These are phyloP conservation scores for Eonycteris spelaea DNA, from an alignment of 2,113 vertebrate genomes.

Conservation along the genomic window DNA sequence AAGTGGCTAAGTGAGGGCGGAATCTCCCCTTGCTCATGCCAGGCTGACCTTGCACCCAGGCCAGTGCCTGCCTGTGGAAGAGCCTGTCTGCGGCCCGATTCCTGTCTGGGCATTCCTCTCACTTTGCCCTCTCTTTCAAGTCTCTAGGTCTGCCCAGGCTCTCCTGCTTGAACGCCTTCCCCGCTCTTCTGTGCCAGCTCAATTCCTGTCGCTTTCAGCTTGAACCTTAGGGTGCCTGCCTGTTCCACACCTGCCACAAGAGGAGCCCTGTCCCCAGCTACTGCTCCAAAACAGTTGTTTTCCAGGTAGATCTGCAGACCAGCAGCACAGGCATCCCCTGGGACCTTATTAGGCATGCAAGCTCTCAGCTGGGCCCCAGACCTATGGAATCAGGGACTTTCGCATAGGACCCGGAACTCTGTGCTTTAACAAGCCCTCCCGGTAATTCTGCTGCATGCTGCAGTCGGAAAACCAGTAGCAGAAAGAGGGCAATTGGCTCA, in stretches of 20 bases:
- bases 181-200: not conserved
- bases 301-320: not conserved
- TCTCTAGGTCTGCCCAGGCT: not conserved
- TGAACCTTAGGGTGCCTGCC: not conserved
- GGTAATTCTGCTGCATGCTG: not conserved
- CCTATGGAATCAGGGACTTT: not conserved
- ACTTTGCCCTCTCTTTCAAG: not conserved
- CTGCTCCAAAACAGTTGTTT: not conserved
- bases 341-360: not conserved
- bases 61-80: not conserved
- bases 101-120: not conserved
- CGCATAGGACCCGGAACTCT: not conserved
- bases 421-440: not conserved
- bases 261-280: not conserved
- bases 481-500: not conserved
- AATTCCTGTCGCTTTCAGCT: not conserved
- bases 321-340: not conserved
- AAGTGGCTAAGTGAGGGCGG: not conserved
- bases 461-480: not conserved
- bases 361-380: not conserved
- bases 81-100: not conserved
- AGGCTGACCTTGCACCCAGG: not conserved
- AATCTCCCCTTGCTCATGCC: not conserved
- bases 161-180: not conserved
- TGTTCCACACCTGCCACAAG: not conserved